phyloP scores from a whole-genome alignment of 2,888 invertebrate genomes.

The Prosopocoilus inquinatus region DNA sequence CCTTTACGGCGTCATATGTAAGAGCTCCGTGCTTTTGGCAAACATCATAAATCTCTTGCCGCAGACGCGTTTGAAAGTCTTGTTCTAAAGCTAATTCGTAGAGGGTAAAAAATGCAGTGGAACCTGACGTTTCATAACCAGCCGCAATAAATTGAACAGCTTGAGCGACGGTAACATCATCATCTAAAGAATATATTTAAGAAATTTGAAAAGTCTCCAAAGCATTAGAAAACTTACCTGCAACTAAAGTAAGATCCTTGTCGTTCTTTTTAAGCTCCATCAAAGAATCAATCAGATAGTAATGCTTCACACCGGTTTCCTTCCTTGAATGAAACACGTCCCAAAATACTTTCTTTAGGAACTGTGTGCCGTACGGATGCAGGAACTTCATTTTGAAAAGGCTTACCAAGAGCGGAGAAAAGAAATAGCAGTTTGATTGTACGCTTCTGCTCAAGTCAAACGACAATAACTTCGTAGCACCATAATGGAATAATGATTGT shows the following conservation, averaged over 20 bases:
- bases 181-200: conserved; percentile 46
- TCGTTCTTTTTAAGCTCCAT: conserved; percentile 43
- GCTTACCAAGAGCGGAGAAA: conserved; percentile 41
- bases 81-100: conserved; percentile 46
- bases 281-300: conserved; percentile 52
- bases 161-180: conserved; percentile 58
- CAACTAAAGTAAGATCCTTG: conserved; percentile 34
- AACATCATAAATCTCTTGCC: conserved; percentile 41
- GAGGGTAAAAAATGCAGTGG: conserved; percentile 53
- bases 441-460: conserved; percentile 36
- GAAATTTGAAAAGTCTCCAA: background rate
- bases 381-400: conserved; percentile 42
- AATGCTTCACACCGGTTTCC: conserved; percentile 36
- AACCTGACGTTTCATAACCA: conserved; percentile 50
- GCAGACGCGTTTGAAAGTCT: conserved; percentile 46
- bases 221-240: too few relatives aligned
- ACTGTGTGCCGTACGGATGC: conserved; percentile 37
- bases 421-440: conserved; percentile 39
- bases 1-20: conserved; percentile 55
- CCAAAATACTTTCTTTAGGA: conserved; percentile 41
- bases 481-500: conserved; percentile 44
- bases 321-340: conserved; percentile 41
- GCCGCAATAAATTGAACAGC: conserved; percentile 61
- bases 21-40: conserved; percentile 47
- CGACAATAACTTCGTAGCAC: conserved; percentile 43